Evolutionary conservation across 2,797 vertebrate genomes (phyloP).

Genomic region (Intellagama lesueurii): DNA sequence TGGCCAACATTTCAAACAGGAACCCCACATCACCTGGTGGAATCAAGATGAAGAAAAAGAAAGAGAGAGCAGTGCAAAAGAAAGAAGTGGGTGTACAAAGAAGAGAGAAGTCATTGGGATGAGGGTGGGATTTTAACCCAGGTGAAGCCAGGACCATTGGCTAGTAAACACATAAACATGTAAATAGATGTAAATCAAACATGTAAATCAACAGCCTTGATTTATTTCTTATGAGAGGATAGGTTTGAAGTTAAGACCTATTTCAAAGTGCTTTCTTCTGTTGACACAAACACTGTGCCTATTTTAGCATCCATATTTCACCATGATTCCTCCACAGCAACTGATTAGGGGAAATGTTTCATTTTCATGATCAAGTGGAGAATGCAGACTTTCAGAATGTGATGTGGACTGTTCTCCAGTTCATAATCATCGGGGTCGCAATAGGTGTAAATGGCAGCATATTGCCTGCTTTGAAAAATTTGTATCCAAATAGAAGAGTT

Average conservation of each 20-base stretch:
- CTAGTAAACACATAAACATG: too few relatives aligned
- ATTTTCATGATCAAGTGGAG: conserved; percentile 55
- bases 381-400: conserved; percentile 52
- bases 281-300: conserved; percentile 36
- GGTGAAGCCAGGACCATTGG: too few relatives aligned
- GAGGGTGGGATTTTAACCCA: too few relatives aligned
- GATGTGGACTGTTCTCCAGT: conserved; percentile 40
- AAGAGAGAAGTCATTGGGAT: too few relatives aligned
- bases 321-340: conserved; percentile 50
- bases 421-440: conserved; percentile 52
- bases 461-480: conserved; percentile 48
- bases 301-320: conserved; percentile 55
- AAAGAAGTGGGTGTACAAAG: too few relatives aligned
- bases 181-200: too few relatives aligned
- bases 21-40: too few relatives aligned
- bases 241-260: conserved; percentile 53
- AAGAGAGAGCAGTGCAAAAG: too few relatives aligned
- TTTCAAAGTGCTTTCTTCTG: conserved; percentile 53
- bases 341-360: conserved; percentile 61
- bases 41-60: too few relatives aligned
- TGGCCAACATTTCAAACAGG: too few relatives aligned
- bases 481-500: conserved; percentile 50
- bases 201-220: too few relatives aligned
- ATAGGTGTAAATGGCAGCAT: conserved; percentile 39
- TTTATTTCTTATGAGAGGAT: too few relatives aligned